Evolutionary conservation across 2,888 invertebrate genomes (phyloP).

Genomic region (Lepidochitona cinerea): DNA sequence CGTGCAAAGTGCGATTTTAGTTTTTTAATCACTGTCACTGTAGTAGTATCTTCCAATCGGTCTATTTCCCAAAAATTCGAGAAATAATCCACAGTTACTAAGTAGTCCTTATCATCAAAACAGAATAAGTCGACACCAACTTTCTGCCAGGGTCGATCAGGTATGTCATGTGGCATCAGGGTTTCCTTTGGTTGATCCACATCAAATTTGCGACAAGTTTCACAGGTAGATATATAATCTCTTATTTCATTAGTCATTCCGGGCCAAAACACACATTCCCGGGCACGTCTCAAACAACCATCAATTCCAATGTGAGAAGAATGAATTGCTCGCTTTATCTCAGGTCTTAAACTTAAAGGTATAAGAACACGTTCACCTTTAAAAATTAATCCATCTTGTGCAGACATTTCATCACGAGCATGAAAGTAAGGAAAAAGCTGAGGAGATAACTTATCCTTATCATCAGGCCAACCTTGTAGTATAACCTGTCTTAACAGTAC

Average conservation of each 20-base stretch:
- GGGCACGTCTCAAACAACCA: background rate
- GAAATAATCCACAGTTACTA: no score
- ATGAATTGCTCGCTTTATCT: background rate
- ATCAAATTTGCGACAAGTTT: background rate
- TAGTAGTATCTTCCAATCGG: no score
- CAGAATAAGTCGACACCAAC: background rate
- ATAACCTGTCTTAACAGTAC: constrained; percentile 8
- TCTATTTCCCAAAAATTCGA: no score
- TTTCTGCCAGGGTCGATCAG: background rate
- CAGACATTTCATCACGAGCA: constrained; percentile 22
- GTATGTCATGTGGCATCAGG: background rate
- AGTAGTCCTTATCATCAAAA: no score
- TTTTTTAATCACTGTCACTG: no score
- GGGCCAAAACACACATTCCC: background rate
- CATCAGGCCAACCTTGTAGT: constrained; percentile 18
- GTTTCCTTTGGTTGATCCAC: background rate
- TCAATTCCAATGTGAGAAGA: constrained; percentile 14
- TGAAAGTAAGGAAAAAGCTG: constrained; percentile 4
- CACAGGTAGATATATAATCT: background rate
- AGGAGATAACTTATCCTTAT: background rate
- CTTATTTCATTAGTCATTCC: background rate
- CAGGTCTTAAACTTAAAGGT: background rate
- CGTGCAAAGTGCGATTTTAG: no score
- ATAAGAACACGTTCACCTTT: constrained; percentile 15
- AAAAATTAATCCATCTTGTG: constrained; percentile 17